Base-by-base conservation (phyloP, 2,113 vertebrate genomes). In the Toxotes chatareus region DNA sequence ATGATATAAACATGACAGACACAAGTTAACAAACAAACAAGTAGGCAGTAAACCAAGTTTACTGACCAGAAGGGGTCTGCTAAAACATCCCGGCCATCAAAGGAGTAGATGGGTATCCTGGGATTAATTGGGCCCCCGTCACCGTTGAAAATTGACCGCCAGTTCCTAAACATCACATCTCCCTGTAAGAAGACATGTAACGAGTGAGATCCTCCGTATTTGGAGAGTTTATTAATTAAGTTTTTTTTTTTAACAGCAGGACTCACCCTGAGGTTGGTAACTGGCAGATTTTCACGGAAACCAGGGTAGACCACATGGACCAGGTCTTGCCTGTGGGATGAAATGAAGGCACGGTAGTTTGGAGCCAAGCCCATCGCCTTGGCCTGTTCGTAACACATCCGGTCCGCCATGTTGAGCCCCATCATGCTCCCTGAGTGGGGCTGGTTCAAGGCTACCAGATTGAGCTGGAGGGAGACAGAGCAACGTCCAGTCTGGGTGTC, bases 181-280 rank as follows among this genome's bases (percentile, higher is more conserved):
- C 97, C 98, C 98, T 99, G 63, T 27, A 47, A 68, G 83, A 79
- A 93, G 56, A 93, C 53, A 92, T 51, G 57, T 0, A 13, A 14
- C 5, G 0, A 5, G 57, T 88, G 4, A 5, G 11, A 81, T 27
- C 4, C 11, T 27, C 27, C 1, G 27, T 27, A 27, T 27, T 27
- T 27, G 27, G 27, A 27, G 27, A 1, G 27, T 27, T 27, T 27
- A 27, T 27, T 27, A 27, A 27, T 27, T 27, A 27, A 27, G 27
- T 27, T 27, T 27, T 27, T 27, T 27, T 14, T 4, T 4, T 60
- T 13, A 31, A 5, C 14, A 2, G 38, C n/a, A 23, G 55, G 9
- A 68, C 90, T 95, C 91, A 99, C 98, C 96, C 96, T 96, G 65
- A 99, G 96, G 85, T 99, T 99, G 91, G 98, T 97, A n/a, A 99